Base-by-base conservation (phyloP, 2,888 invertebrate species). In the Rhagonycha fulva region DNA sequence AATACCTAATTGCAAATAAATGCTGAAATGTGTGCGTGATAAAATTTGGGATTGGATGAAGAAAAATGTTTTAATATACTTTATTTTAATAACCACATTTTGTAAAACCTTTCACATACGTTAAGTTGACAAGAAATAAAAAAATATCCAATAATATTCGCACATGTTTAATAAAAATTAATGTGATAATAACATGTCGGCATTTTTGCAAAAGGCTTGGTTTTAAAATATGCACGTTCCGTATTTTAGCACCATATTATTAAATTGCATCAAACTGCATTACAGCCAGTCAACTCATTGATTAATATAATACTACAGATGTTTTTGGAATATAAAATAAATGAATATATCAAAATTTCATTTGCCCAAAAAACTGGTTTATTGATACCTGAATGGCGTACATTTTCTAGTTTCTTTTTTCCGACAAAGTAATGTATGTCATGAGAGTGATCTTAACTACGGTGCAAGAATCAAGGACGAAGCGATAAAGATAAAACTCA, bases 191-290 rank as follows among this genome's bases (percentile, higher is more conserved):
- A 75, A 77, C 63, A 77, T 28, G 77, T 68, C 77, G 77, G 77
- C 73, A 32, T 12, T 72, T 72, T 70, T 70, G 14, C 70, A 72
- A 74, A 75, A 70, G 14, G 67, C 61, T 62, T 30, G 47, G 47
- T 69, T 70, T 68, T 72, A 77, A 75, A 77, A 75, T 77, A 77
- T 75, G 75, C 77, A 77, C 77, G 74, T 77, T 75, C 75, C 75
- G 60, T 75, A 75, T 72, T 77, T 75, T 75, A 70, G 72, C 68
- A 61, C 75, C 19, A 19, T 74, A 68, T 70, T 75, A 71, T 71
- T 72, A 75, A 74, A 70, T 30, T 77, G 77, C 77, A 77, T 66
- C 72, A 70, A 70, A 70, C 26, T 77, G 77, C 77, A 77, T 72
- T 71, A 30, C 61, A 75, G 24, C 4, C 70, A 62, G 19, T 60